Conservation (phyloP, 2,888 invertebrate genomes). For the Atrina japonica region DNA sequence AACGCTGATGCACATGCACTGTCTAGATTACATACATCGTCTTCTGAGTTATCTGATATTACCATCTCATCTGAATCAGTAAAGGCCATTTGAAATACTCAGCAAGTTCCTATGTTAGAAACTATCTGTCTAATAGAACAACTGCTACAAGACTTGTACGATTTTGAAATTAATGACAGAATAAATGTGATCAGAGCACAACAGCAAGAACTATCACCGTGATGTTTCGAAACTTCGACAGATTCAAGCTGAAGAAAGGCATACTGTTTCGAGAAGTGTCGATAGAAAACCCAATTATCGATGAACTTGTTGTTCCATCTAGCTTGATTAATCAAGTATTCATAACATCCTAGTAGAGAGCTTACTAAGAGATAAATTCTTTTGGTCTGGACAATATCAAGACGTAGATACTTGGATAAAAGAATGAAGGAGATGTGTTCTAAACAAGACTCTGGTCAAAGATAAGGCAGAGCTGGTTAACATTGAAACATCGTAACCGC, state of each 20-base stretch:
- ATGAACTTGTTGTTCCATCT: conserved; percentile 32
- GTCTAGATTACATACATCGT: conserved; percentile 46
- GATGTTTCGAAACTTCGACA: conserved; percentile 27
- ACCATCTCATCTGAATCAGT: conserved; percentile 20
- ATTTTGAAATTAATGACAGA: not conserved
- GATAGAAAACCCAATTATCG: not conserved
- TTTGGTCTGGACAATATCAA: no score
- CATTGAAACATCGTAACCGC: conserved; percentile 24
- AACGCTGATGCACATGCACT: conserved; percentile 52
- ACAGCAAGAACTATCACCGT: conserved; percentile 15
- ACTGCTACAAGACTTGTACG: no score
- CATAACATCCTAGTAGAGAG: no score
- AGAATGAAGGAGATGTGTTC: no score
- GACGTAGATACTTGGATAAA: no score
- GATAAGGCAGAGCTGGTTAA: no score
- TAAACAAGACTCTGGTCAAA: no score
- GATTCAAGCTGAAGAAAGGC: conserved; percentile 5
- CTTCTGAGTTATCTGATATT: not conserved
- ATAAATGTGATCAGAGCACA: conserved; percentile 21
- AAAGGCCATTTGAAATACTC: conserved; percentile 10
- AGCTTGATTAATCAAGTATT: conserved; percentile 5
- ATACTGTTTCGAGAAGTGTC: conserved; percentile 22
- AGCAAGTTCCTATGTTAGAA: not conserved
- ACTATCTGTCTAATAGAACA: not conserved
- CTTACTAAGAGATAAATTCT: no score